Conservation (phyloP, 1,140 invertebrate genomes). For the Berghia stephanieae region DNA sequence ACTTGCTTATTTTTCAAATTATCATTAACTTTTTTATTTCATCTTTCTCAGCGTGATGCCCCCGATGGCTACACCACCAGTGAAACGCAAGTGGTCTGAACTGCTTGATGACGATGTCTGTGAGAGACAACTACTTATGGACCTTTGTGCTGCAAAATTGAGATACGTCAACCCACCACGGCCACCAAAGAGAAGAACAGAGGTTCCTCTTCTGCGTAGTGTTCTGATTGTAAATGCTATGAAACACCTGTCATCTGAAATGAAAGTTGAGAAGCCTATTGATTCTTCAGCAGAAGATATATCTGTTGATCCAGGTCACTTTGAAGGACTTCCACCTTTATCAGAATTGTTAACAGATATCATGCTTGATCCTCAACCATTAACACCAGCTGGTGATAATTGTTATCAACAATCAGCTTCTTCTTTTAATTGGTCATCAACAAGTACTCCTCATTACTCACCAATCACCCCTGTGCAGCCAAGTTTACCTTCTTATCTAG, state of each 20-base stretch:
- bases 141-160: slow-evolving; percentile 26
- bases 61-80: slow-evolving; percentile 29
- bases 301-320: slow-evolving; percentile 27
- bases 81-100: slow-evolving; percentile 32
- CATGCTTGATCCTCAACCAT: slow-evolving; percentile 29
- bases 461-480: slow-evolving; percentile 20
- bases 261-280: slow-evolving; percentile 19
- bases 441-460: neutral
- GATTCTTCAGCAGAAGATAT: slow-evolving; percentile 28
- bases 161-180: slow-evolving; percentile 30
- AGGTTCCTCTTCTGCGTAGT: slow-evolving; percentile 28
- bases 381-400: no score
- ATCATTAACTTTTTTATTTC: neutral
- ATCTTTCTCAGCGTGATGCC: slow-evolving; percentile 30
- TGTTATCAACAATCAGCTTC: slow-evolving; percentile 8
- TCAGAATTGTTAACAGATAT: slow-evolving; percentile 30
- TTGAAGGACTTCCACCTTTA: slow-evolving; percentile 29
- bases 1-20: no score
- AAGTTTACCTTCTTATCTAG: slow-evolving; percentile 19
- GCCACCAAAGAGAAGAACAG: slow-evolving; percentile 21
- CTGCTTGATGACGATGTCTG: slow-evolving; percentile 16
- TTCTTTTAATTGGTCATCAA: slow-evolving; percentile 23
- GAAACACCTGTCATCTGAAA: slow-evolving; percentile 29
- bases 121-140: slow-evolving; percentile 29
- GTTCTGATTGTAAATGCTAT: slow-evolving; percentile 31